phyloP scores from a whole-genome alignment of 2,113 vertebrate species.

The Chaetorhynchus papuensis region DNA sequence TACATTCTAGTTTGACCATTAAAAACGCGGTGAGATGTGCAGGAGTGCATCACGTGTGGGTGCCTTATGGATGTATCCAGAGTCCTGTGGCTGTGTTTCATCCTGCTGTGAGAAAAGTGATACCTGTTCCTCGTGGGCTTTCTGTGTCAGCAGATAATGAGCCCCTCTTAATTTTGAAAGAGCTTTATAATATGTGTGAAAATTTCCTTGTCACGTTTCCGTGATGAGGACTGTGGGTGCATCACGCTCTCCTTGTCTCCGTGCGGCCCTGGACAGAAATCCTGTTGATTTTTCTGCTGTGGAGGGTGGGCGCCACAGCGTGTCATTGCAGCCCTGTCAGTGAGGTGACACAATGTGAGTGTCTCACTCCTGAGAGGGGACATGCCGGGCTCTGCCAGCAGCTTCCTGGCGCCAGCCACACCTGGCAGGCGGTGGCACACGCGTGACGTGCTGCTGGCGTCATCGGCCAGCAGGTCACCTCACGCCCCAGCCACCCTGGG shows the following conservation, averaged over 20 bases:
- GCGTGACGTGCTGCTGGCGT: rapidly evolving
- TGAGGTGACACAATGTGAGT: rapidly evolving
- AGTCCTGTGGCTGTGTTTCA: neutral
- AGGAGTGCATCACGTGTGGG: rapidly evolving
- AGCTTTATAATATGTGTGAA: neutral
- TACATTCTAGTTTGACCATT: neutral
- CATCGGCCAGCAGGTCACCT: rapidly evolving
- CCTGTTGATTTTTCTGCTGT: neutral
- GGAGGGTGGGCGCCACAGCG: rapidly evolving
- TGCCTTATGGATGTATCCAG: no score
- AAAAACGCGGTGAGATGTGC: neutral
- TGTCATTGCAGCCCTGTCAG: neutral
- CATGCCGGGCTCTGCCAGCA: rapidly evolving
- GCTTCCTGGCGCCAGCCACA: neutral
- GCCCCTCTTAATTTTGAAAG: neutral
- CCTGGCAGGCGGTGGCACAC: neutral
- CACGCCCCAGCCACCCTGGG: rapidly evolving
- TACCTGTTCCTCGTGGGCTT: neutral
- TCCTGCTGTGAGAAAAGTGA: neutral
- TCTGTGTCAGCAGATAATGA: neutral
- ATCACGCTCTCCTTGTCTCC: rapidly evolving
- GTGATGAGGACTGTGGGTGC: rapidly evolving
- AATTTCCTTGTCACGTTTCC: neutral
- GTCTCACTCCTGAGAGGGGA: neutral
- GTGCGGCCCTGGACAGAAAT: rapidly evolving